Conservation (phyloP, 2,113 vertebrate genomes). For the Forbesichthys papilliferus region DNA sequence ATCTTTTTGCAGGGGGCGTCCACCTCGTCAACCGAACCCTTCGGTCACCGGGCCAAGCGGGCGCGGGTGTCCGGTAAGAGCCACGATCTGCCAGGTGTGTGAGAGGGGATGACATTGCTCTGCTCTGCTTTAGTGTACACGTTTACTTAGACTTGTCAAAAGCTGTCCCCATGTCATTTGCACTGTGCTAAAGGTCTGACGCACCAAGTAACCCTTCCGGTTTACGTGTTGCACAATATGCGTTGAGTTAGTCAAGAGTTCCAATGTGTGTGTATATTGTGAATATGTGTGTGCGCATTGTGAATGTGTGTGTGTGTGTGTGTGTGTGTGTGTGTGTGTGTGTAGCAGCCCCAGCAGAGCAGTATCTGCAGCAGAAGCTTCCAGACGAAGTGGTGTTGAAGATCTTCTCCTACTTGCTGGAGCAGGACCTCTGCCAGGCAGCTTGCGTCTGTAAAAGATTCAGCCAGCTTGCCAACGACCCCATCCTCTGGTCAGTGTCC, state of each 20-base stretch:
- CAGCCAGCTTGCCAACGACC: slow-evolving; percentile 98
- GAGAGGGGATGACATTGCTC: slow-evolving; percentile 27
- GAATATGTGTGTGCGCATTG: neutral
- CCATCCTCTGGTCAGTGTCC: slow-evolving; percentile 93
- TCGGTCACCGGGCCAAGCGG: slow-evolving; percentile 97
- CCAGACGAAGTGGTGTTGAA: slow-evolving; percentile 99
- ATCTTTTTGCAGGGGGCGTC: slow-evolving; percentile 86
- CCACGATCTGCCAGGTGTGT: slow-evolving; percentile 92
- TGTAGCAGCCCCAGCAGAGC: slow-evolving; percentile 95
- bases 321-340: slow-evolving; percentile 34
- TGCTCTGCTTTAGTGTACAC: neutral
- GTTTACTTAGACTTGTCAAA: neutral
- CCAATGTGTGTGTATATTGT: slow-evolving; percentile 4
- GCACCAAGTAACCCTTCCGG: slow-evolving; percentile 12
- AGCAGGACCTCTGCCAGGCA: slow-evolving; percentile 97
- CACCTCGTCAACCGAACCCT: slow-evolving; percentile 95
- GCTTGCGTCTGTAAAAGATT: slow-evolving; percentile 99
- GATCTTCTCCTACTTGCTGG: slow-evolving; percentile 98
- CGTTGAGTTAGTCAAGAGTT: neutral
- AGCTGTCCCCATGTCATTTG: slow-evolving; percentile 9
- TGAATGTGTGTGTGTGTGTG: slow-evolving; percentile 7
- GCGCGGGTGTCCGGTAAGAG: slow-evolving; percentile 97
- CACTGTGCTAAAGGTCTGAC: slow-evolving; percentile 9
- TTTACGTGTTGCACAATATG: slow-evolving; percentile 6
- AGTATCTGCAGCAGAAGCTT: slow-evolving; percentile 98